Conservation (phyloP, 2,797 vertebrate genomes). For the Periparus ater region DNA sequence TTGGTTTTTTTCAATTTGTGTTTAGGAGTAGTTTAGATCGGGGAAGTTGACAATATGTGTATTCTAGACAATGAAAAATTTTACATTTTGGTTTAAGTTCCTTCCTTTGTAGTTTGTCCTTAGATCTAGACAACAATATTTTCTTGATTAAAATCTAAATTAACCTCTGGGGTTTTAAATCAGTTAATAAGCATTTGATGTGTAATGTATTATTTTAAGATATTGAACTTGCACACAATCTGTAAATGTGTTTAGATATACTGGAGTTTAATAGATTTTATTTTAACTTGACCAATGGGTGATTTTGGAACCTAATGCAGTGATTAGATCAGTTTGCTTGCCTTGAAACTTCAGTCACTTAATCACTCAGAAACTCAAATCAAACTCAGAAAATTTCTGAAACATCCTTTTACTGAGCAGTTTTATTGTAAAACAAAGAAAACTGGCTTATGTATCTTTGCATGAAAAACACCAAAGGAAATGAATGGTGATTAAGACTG, state of each 20-base stretch:
- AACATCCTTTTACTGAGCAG: neutral
- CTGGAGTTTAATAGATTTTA: neutral
- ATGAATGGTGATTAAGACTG: constrained; percentile 8
- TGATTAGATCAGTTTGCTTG: constrained; percentile 77
- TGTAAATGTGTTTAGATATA: neutral
- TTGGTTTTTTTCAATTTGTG: neutral
- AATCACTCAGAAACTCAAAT: neutral
- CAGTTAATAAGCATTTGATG: neutral
- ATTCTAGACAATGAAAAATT: neutral
- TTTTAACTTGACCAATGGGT: neutral
- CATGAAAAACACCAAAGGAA: constrained; percentile 9
- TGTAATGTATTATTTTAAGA: neutral
- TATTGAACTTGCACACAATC: neutral
- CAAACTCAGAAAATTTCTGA: constrained; percentile 42
- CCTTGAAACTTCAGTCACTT: constrained; percentile 65
- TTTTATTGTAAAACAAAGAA: constrained; percentile 44
- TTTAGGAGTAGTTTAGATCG: neutral
- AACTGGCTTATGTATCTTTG: neutral
- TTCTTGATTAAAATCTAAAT: neutral
- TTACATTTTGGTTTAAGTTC: neutral
- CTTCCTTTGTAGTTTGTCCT: neutral
- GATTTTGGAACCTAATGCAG: constrained; percentile 54
- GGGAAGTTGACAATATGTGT: neutral
- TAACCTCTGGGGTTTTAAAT: neutral
- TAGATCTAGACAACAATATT: neutral